Percentiles rank a stretch among this genome's conserved stretches.
Conservation (phyloP, 2,113 vertebrate species). For the Paradoxurus hermaphroditus region DNA sequence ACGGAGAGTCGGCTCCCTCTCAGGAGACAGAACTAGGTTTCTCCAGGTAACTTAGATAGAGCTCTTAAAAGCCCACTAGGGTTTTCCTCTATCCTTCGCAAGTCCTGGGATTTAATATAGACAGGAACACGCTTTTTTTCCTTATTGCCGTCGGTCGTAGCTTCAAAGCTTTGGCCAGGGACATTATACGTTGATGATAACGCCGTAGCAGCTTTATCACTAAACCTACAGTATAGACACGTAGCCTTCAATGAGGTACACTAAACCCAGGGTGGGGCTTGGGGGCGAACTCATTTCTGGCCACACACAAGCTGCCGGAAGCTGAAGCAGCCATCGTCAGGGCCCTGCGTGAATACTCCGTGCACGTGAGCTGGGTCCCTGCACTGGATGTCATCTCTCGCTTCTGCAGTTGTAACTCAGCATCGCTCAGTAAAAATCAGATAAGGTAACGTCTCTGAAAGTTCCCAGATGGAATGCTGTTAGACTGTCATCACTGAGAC, state of each 20-base stretch:
- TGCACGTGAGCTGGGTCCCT: background rate
- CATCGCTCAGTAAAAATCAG: conserved; percentile 6
- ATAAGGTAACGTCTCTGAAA: conserved; percentile 34
- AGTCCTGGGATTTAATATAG: background rate
- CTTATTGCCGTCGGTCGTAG: conserved; percentile 28
- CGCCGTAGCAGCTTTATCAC: background rate
- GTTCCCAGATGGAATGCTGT: background rate
- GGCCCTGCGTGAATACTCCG: background rate
- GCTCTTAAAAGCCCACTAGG: background rate
- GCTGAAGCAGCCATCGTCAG: background rate
- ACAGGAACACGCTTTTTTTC: background rate
- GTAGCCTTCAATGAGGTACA: background rate
- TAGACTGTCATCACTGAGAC: background rate
- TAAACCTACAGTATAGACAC: background rate
- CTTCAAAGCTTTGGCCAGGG: background rate
- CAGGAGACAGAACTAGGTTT: background rate
- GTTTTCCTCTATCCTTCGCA: conserved; percentile 4
- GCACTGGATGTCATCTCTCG: background rate
- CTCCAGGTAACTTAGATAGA: conserved; percentile 22
- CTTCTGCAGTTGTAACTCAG: background rate
- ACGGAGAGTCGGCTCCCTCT: background rate
- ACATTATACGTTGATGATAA: background rate
- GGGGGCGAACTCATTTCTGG: background rate
- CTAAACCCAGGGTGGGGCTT: background rate
- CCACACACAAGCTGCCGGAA: background rate